Base-by-base conservation (phyloP, 92 coral and sea anemone species). In the Heliopora coerulea region DNA sequence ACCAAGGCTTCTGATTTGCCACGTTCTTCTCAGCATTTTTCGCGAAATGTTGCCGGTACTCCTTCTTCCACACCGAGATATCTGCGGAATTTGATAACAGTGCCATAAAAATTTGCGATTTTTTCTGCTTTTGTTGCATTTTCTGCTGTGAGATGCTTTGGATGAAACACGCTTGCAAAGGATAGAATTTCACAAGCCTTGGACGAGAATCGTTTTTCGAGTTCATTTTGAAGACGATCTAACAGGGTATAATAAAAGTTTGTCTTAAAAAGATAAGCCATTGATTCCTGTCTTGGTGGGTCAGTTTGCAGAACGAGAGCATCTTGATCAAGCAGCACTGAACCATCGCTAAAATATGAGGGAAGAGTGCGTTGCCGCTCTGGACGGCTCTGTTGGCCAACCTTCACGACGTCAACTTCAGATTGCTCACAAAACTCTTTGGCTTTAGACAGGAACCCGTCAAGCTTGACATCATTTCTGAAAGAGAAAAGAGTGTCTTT, bases 51-150 rank as follows among this genome's bases (percentile, higher is more conserved):
- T 61, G 40, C 42, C 32, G 25, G 46, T 27, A 61, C 14, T 37
- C 42, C 32, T 24, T 31, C 23, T 61, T 61, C 67, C 67, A 61
- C 23, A 14, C 67, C 12, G n/a, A n/a, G 37, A 37, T 29, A 11
- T 27, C 25, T 42, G 28, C 32, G 9, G 67, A 61, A 29, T 61
- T 61, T 31, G 67, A 61, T 31, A 62, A 33, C 19, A 62, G 49
- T 46, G 29, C 28, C 24, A 30, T 64, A 64, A 37, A 64, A 64
- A 31, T 64, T 46, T 17, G 72, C 72, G 7, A 64, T 40, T 48
- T 72, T 72, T 29, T 48, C 63, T 17, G 29, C 65, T 72, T 50
- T 72, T 27, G 78, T 13, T n/a, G 29, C 78, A 72, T 72, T 72
- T 24, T 72, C 78, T 18, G 19, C 65, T 18, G 54, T 31, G 23